Conservation (phyloP, 2,888 invertebrate genomes). For the Tenodera sinensis region DNA sequence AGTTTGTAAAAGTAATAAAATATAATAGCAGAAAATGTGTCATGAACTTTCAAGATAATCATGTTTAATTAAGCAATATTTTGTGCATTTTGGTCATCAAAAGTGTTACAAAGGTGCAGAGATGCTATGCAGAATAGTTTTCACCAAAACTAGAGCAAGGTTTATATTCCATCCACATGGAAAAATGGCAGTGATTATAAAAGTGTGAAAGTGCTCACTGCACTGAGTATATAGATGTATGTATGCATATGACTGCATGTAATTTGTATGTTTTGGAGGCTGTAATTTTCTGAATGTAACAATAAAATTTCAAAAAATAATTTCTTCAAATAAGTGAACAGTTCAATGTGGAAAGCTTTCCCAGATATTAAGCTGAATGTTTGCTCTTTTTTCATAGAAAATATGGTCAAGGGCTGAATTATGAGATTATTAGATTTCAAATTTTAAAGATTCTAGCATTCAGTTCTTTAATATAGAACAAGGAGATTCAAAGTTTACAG, state of each 20-base stretch:
- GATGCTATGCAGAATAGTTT: background rate
- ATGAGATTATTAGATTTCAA: too few species aligned
- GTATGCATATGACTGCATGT: too few species aligned
- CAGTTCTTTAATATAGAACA: too few species aligned
- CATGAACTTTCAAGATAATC: background rate
- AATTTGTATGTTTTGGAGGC: background rate
- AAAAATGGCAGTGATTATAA: background rate
- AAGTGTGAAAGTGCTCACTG: background rate
- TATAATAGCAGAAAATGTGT: background rate
- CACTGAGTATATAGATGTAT: too few species aligned
- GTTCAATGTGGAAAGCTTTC: too few species aligned
- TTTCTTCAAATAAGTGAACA: too few species aligned
- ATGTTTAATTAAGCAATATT: background rate
- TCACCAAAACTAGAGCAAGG: background rate
- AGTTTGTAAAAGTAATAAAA: background rate
- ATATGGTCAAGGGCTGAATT: too few species aligned
- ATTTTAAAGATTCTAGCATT: too few species aligned
- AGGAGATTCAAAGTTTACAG: too few species aligned
- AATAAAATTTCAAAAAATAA: background rate
- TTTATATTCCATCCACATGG: background rate
- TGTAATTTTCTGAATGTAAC: background rate
- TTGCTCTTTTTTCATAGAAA: too few species aligned
- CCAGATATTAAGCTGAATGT: too few species aligned
- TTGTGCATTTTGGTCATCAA: too few species aligned
- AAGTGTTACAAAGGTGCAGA: background rate